Base-by-base conservation (phyloP, 2,888 invertebrate genomes). In the Troilus luridus region DNA sequence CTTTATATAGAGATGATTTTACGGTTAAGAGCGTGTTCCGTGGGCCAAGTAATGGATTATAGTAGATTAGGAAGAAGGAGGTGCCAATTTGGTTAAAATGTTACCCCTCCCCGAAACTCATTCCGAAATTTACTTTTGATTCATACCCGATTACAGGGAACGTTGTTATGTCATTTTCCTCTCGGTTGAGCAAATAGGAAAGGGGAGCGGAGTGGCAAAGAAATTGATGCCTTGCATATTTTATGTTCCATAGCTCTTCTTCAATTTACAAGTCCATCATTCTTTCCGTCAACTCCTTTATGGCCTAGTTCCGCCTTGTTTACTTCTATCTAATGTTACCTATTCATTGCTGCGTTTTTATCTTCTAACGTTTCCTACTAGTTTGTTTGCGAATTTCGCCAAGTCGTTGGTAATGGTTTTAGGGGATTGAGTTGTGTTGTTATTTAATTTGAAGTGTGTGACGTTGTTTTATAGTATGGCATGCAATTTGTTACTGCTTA, bases 151-250 rank as follows among this genome's bases (percentile, higher is more conserved):
- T 85, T 85, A 85, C 56, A n/a, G 72, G 41, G 17, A 85, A 85
- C 14, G 85, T 58, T 85, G 54, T 85, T 54, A 85, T 85, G 85
- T 56, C 85, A 85, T 85, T 85, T 85, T 85, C 85, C 85, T n/a
- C 56, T 85, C 56, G 85, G 85, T 85, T 85, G n/a, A 85, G 85
- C 85, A 85, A 85, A 85, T 85, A 85, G 85, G 85, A 58, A 56
- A 21, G 85, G 85, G n/a, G 54, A 56, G n/a, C 11, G 85, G 54
- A 81, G 81, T 81, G 85, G 85, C 60, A 67, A 64, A 59, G 60
- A 88, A 89, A 89, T 89, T 89, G 89, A 64, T 64, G 60, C 56
- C 89, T 64, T 89, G 64, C 89, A 89, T 89, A 89, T 89, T 89
- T 89, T 64, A 89, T 89, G 62, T 89, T 89, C 64, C 59, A 89